These are phyloP conservation scores for Limosa lapponica DNA, from an alignment of 2,797 vertebrate species.

Conservation along the genomic window DNA sequence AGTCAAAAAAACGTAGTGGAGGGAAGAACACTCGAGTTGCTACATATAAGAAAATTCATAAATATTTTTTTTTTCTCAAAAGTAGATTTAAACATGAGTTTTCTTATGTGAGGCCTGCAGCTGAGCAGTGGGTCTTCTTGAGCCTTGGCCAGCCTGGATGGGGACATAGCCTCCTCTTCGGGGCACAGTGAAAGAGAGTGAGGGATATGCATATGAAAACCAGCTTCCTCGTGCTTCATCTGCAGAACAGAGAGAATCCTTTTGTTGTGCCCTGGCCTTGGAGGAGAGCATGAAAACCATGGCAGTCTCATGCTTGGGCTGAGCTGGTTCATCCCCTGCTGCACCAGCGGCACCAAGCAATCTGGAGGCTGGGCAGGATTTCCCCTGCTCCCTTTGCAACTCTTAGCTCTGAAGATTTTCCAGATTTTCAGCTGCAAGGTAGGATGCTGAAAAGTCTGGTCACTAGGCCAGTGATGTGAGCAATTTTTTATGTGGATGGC, in stretches of 20 bases:
- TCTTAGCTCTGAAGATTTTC: not conserved
- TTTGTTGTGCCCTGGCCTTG: not conserved
- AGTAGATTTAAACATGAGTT: accelerated
- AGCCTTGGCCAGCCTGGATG: not conserved
- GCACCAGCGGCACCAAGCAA: accelerated
- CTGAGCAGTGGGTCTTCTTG: not conserved
- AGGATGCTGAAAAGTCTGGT: not conserved
- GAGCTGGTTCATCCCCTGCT: not conserved
- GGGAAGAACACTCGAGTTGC: not conserved
- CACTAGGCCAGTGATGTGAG: not conserved
- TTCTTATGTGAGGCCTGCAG: not conserved
- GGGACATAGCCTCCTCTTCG: not conserved
- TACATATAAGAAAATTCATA: not conserved
- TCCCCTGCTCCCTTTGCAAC: not conserved
- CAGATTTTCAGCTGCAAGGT: not conserved
- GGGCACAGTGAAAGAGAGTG: not conserved
- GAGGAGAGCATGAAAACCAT: not conserved
- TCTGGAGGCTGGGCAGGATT: not conserved
- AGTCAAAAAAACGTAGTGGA: not conserved
- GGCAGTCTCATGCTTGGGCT: not conserved
- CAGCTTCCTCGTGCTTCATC: not conserved
- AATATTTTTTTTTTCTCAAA: not conserved
- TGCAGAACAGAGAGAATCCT: not conserved
- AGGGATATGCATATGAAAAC: not conserved
- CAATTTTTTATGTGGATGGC: not conserved